These are phyloP conservation scores for Amblyopsis hoosieri DNA, from an alignment of 2,797 vertebrate species.

Conservation along the genomic window DNA sequence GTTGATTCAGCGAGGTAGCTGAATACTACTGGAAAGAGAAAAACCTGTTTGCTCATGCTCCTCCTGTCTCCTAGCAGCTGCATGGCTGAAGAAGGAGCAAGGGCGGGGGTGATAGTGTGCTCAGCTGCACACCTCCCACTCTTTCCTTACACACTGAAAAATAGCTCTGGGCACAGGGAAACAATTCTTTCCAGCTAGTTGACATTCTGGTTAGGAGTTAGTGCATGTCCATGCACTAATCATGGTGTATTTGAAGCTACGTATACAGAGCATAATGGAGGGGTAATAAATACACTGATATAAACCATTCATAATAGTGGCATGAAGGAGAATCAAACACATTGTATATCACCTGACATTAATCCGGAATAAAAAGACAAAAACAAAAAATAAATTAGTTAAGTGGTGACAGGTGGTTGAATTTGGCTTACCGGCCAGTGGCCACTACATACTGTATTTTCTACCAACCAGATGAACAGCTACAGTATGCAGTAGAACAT, in stretches of 20 bases:
- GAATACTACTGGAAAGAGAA: slow-evolving; percentile 45
- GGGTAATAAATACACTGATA: not conserved
- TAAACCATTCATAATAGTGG: not conserved
- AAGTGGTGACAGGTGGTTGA: too few relatives aligned
- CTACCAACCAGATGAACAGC: not conserved
- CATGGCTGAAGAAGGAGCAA: slow-evolving; percentile 36
- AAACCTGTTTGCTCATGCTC: slow-evolving; percentile 71
- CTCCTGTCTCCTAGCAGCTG: slow-evolving; percentile 75
- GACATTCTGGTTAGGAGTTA: slow-evolving; percentile 62
- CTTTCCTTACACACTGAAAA: slow-evolving; percentile 66
- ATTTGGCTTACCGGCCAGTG: too few relatives aligned
- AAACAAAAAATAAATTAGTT: too few relatives aligned
- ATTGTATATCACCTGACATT: too few relatives aligned
- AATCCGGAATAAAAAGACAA: too few relatives aligned
- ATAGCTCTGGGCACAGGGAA: slow-evolving; percentile 54
- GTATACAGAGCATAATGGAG: not conserved
- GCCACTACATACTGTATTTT: too few relatives aligned
- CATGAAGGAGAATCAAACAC: not conserved
- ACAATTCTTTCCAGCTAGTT: slow-evolving; percentile 47
- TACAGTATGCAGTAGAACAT: not conserved
- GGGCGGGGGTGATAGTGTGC: slow-evolving; percentile 60
- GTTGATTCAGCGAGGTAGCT: slow-evolving; percentile 38
- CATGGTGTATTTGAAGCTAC: slow-evolving; percentile 18
- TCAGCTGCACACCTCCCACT: slow-evolving; percentile 72
- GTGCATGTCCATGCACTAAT: slow-evolving; percentile 26